Base-by-base conservation (phyloP, 2,113 vertebrate genomes). In the Rhadina sibilatrix region DNA sequence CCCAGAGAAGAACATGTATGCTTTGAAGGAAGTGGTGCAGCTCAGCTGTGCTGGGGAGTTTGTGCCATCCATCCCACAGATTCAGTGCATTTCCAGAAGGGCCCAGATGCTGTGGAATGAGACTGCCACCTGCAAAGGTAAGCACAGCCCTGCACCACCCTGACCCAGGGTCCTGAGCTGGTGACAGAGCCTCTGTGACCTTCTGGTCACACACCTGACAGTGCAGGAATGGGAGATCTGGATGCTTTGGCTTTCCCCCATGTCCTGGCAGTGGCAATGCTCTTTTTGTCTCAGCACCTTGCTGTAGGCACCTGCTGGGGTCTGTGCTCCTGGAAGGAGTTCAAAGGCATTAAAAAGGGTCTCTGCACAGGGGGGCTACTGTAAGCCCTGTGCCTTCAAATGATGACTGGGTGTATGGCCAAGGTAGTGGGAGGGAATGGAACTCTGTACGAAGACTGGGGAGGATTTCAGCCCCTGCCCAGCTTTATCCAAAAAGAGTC, bases 251-350 rank as follows among this genome's bases (percentile, higher is more conserved):
- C 42, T 89, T 87, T 56, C 5, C 17, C 9, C 20, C 10, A 3
- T 61, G 19, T 40, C 54, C 46, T 38, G 56, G 21, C 38, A 65
- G 53, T 52, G 33, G 28, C 1, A 10, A 23, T 33, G 72, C 33
- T 23, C 54, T 9, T 79, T 49, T 35, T 54, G 15, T 46, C 50
- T 60, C 35, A 60, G 38, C 50, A 20, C 19, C 9, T 35, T 50
- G 44, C 44, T 2, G 11, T 0, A 1, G 44, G 65, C 33, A 47
- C 33, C 20, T 88, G 37, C 28, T 0, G 3, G 33, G 35, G 3
- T 35, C 61, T 46, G 31, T 52, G 50, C 30, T 72, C 11, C 49
- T 46, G 12, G 12, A 5, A 56, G 11, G 8, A 8, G 2, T 27
- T 60, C 76, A 69, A 83, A 50, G 44, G 44, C 30, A 60, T 61